phyloP scores from a whole-genome alignment of 2,888 invertebrate genomes.

The Harmothoe impar region DNA sequence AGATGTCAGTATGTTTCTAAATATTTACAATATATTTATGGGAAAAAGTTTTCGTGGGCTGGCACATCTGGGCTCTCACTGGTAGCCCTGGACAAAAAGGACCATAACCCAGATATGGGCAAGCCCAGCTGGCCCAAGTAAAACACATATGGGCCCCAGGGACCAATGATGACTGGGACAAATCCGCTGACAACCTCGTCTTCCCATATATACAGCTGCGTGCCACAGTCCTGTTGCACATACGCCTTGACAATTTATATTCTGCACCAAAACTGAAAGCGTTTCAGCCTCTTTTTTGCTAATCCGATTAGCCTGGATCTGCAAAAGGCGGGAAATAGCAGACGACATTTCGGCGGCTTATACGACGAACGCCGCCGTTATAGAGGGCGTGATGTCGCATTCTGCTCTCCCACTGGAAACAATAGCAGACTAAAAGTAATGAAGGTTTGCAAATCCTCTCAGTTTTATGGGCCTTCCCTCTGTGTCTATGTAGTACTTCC shows the following conservation, averaged over 20 bases:
- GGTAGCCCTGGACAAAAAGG: too few species aligned
- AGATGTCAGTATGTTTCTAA: too few species aligned
- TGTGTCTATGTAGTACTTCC: not conserved
- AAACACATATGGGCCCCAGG: too few species aligned
- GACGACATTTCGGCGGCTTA: not conserved
- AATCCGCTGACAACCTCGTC: too few species aligned
- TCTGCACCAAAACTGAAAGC: constrained; percentile 18
- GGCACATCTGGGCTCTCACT: too few species aligned
- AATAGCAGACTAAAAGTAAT: not conserved
- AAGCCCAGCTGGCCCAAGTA: too few species aligned
- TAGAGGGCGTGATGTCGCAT: not conserved
- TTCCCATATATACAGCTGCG: too few species aligned
- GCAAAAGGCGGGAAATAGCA: not conserved
- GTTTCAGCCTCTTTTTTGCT: not conserved
- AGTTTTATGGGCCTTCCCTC: not conserved
- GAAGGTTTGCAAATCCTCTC: not conserved
- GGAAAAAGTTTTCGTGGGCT: too few species aligned
- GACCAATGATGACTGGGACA: too few species aligned
- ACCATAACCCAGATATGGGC: too few species aligned
- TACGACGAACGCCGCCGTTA: not conserved
- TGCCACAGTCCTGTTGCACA: too few species aligned
- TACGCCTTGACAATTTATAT: constrained; percentile 9
- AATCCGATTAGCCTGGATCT: not conserved
- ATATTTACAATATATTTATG: too few species aligned
- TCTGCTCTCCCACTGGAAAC: not conserved